Base-by-base conservation (phyloP, 2,113 vertebrate species). In the Varanus komodoensis region DNA sequence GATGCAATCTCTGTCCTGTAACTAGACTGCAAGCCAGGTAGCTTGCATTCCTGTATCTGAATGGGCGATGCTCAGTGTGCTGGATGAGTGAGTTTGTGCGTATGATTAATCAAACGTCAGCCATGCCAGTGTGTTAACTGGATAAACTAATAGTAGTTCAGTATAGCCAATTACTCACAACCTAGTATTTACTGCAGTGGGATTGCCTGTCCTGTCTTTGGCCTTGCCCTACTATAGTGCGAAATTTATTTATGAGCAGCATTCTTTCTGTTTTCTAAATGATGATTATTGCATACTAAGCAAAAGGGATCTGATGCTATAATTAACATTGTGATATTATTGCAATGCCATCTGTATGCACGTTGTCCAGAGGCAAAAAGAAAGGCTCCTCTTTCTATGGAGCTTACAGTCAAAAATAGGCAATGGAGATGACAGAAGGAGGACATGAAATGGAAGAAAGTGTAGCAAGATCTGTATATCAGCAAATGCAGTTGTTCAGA, bases 191-290 rank as follows among this genome's bases (percentile, higher is more conserved):
- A 6, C 9, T 78, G 74, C 52, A 61, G 14, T 64, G 25, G 54
- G 38, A 67, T 87, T 3, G 74, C 77, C 34, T 64, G 54, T 48
- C 52, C 8, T 78, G 73, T 64, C 73, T 23, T 74, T 73, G 84
- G 19, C 6, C 32, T n/a, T 25, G 17, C 44, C 73, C 34, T 38
- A 52, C 23, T 25, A 61, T 73, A 75, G 29, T 77, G 34, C 57
- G 77, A 44, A 64, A 64, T 44, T 87, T 23, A 61, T 29, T 6
- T 75, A 7, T 57, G 25, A 77, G 52, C 73, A 38, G 34, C 73
- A 38, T 44, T 87, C 15, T 38, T 87, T 61, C 71, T 87, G n/a
- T 6, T 87, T 87, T 87, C 73, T 44, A 57, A 57, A 32, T 87
- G 32, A 75, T 48, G 38, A 29, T 69, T 21, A 69, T 44, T 15